Evolutionary conservation across 2,888 invertebrate species (phyloP).

Genomic region (Vandiemenella viatica): DNA sequence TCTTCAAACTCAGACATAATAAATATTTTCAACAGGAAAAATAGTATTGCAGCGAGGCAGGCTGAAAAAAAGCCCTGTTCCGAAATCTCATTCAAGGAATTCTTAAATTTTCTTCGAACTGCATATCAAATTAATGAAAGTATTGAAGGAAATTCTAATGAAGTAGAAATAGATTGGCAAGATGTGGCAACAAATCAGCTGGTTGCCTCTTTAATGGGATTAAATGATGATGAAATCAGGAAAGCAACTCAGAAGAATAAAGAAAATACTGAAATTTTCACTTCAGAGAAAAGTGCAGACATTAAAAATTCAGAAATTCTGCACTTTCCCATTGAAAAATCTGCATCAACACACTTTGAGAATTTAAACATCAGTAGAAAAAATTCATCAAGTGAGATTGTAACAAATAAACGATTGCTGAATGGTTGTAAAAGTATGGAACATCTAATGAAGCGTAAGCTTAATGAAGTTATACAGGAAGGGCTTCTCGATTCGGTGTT

Average conservation of each 20-base stretch:
- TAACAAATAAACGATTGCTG: background rate
- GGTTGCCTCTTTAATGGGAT: constrained; percentile 10
- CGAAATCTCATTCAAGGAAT: constrained; percentile 51
- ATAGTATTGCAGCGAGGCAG: too few species aligned
- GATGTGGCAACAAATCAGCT: constrained; percentile 16
- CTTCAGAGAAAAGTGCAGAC: background rate
- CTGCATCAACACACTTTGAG: background rate
- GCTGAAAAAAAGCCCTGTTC: constrained; percentile 25
- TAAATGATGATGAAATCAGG: background rate
- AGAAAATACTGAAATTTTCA: background rate
- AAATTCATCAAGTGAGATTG: background rate
- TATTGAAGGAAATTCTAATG: constrained; percentile 15
- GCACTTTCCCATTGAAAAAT: background rate
- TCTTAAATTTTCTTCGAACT: constrained; percentile 55
- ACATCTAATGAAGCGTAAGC: constrained; percentile 26
- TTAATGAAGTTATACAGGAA: constrained; percentile 56
- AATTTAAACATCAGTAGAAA: background rate
- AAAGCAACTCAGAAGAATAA: background rate
- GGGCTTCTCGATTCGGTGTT: constrained; percentile 69
- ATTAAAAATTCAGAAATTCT: background rate
- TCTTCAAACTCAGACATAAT: too few species aligned
- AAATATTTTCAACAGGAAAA: too few species aligned
- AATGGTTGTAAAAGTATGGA: constrained; percentile 1
- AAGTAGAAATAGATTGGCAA: constrained; percentile 21
- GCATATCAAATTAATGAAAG: constrained; percentile 45